Evolutionary conservation across 2,888 invertebrate genomes (phyloP).

Genomic region (Tuberolachnus salignus): DNA sequence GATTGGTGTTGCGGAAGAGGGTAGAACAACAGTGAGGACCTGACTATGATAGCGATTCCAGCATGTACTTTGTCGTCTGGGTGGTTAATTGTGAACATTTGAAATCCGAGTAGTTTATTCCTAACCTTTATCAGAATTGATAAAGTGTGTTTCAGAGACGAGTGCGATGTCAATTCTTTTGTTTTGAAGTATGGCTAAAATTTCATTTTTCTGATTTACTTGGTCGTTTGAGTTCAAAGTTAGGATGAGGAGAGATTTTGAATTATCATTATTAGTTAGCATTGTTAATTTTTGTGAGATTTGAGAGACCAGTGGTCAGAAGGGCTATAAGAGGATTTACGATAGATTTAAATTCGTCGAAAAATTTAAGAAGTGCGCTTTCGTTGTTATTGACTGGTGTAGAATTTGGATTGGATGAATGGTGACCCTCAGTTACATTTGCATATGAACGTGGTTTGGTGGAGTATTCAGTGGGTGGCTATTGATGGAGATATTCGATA

Average conservation of each 20-base stretch:
- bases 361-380: conserved; percentile 2
- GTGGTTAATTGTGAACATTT: conserved; percentile 14
- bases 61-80: not conserved
- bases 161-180: not conserved
- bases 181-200: not conserved
- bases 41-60: not conserved
- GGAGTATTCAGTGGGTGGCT: conserved; percentile 5
- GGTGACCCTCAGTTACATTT: conserved; percentile 28
- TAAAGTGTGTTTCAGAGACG: not conserved
- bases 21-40: not conserved
- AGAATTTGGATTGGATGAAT: not conserved
- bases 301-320: too few relatives aligned
- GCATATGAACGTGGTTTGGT: conserved; percentile 9
- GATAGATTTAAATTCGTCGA: not conserved
- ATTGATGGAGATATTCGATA: conserved; percentile 12
- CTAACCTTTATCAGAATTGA: not conserved
- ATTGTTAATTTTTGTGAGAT: too few relatives aligned
- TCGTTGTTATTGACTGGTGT: not conserved
- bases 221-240: conserved; percentile 26
- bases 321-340: too few relatives aligned
- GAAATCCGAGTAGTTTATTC: not conserved
- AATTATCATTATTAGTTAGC: too few relatives aligned
- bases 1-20: not conserved
- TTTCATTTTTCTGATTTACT: conserved; percentile 1
- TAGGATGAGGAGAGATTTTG: conserved; percentile 3